These are phyloP conservation scores for Mimumesa dahlbomi DNA, from an alignment of 2,888 invertebrate genomes.

Conservation along the genomic window DNA sequence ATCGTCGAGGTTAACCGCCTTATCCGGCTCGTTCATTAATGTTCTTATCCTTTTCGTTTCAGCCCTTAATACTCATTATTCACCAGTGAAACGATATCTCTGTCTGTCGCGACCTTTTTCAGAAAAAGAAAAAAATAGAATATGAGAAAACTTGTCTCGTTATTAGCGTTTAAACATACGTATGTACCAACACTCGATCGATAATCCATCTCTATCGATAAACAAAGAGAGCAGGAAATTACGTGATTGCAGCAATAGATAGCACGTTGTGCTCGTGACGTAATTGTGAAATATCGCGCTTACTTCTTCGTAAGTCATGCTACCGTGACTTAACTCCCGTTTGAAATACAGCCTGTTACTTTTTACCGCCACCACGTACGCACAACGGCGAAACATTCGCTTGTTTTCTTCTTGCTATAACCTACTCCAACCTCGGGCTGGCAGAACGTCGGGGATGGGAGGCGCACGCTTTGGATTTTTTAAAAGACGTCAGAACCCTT, in stretches of 20 bases:
- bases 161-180: too few species aligned
- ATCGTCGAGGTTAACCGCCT: conserved; percentile 54
- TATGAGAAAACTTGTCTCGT: too few species aligned
- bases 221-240: conserved; percentile 24
- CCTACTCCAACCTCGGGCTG: not conserved
- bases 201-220: conserved; percentile 34
- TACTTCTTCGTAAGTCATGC: not conserved
- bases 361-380: too few species aligned
- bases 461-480: conserved; percentile 3
- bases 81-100: conserved; percentile 1
- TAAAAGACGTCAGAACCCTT: conserved; percentile 15
- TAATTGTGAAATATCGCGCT: conserved; percentile 26
- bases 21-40: conserved; percentile 39
- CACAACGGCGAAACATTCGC: too few species aligned
- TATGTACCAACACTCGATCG: too few species aligned
- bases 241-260: conserved; percentile 4
- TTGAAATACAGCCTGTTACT: too few species aligned
- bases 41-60: conserved; percentile 11
- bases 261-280: conserved; percentile 18
- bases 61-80: not conserved
- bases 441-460: not conserved
- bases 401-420: conserved; percentile 3
- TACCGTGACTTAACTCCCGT: too few species aligned
- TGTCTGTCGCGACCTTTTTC: conserved; percentile 31
- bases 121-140: too few species aligned